Conservation (phyloP, 2,888 invertebrate species). For the Synergus itoensis region DNA sequence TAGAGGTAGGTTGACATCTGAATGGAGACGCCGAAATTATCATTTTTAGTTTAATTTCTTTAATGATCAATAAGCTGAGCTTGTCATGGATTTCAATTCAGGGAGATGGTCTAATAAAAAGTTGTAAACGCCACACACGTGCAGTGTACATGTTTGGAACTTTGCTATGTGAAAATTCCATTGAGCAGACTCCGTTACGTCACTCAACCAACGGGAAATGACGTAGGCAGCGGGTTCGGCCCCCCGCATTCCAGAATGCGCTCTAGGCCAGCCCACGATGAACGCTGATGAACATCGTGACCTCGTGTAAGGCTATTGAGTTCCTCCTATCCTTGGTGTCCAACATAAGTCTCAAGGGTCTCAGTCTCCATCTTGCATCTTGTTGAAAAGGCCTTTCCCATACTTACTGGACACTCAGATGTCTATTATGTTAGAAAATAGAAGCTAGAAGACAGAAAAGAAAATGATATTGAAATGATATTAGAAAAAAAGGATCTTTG, state of each 20-base stretch:
- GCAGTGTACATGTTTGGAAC: background rate
- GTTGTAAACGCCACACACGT: background rate
- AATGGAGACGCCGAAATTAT: background rate
- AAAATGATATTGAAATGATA: background rate
- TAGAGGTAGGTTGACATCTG: background rate
- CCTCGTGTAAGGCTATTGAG: slow-evolving; percentile 38
- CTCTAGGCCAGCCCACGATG: slow-evolving; percentile 45
- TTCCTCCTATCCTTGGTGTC: slow-evolving; percentile 19
- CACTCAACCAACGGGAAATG: slow-evolving; percentile 59
- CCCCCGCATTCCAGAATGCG: slow-evolving; percentile 47
- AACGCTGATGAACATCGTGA: slow-evolving; percentile 33
- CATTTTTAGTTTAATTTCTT: slow-evolving; percentile 7
- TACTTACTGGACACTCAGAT: background rate
- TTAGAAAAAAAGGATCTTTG: too few species aligned
- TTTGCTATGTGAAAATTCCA: slow-evolving; percentile 1
- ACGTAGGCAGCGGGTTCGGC: slow-evolving; percentile 53
- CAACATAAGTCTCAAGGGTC: background rate
- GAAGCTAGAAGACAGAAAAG: background rate
- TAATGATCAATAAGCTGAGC: slow-evolving; percentile 16
- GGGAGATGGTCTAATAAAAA: slow-evolving; percentile 1
- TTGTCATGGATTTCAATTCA: background rate
- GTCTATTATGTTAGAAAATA: background rate
- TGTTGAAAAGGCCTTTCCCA: background rate
- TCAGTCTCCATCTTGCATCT: slow-evolving; percentile 13
- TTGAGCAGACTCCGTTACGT: slow-evolving; percentile 49